Percentiles rank a stretch among this genome's conserved stretches.
phyloP scores from a whole-genome alignment of 2,113 vertebrate genomes.

The Cyphomyrus plagiostoma region DNA sequence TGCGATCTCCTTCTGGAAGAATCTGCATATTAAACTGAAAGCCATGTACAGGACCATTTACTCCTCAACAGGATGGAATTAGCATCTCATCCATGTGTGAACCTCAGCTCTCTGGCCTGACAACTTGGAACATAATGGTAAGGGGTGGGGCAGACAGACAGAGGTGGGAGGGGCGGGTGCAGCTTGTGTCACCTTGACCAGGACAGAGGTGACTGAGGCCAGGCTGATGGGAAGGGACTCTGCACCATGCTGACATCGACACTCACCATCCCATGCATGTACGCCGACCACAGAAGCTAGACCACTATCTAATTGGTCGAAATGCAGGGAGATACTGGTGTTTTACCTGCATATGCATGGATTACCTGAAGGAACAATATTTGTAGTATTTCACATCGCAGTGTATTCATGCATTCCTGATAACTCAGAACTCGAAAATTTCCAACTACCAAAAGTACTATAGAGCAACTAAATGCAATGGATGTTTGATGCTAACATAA shows the following conservation, averaged over 20 bases:
- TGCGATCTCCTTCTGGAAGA: neutral
- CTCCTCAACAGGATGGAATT: neutral
- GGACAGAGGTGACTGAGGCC: neutral
- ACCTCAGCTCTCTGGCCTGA: neutral
- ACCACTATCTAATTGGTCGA: neutral
- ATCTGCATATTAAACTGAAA: neutral
- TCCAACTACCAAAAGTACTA: neutral
- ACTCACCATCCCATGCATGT: neutral
- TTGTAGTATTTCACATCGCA: neutral
- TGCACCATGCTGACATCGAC: neutral
- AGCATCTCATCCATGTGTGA: neutral
- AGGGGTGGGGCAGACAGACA: neutral
- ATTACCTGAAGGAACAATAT: neutral
- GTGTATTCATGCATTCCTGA: neutral
- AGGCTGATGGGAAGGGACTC: neutral
- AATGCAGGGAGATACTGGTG: neutral
- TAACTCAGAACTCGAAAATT: neutral
- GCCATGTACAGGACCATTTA: neutral
- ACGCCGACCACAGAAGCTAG: neutral
- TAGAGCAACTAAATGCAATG: neutral
- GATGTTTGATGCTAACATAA: neutral
- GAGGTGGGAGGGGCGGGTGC: neutral
- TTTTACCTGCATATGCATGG: neutral
- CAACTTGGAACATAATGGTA: neutral
- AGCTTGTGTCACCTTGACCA: neutral